phyloP scores from a whole-genome alignment of 2,888 invertebrate genomes.

The Tryphoninae sp. region DNA sequence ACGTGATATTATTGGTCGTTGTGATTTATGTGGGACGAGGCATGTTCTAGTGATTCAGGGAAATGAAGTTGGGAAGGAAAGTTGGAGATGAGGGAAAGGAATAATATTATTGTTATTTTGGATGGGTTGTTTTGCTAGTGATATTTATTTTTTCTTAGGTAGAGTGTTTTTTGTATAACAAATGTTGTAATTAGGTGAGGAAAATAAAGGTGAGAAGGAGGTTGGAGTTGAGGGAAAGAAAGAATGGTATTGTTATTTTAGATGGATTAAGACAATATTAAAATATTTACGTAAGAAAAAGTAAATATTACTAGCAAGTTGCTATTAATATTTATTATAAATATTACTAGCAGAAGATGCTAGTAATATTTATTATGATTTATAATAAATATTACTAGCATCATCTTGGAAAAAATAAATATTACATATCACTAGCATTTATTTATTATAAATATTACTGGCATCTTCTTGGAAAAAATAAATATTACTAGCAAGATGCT shows the following conservation, averaged over 20 bases:
- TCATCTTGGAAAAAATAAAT: too few species aligned
- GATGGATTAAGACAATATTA: neutral
- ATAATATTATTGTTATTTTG: slow-evolving; percentile 46
- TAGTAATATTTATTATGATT: too few species aligned
- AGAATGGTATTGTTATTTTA: neutral
- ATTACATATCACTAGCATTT: too few species aligned
- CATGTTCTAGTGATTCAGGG: slow-evolving; percentile 1
- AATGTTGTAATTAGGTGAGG: too few species aligned
- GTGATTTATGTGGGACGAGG: slow-evolving; percentile 36
- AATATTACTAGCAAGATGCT: too few species aligned
- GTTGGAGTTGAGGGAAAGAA: too few species aligned
- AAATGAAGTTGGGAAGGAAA: neutral
- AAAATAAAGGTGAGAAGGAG: too few species aligned
- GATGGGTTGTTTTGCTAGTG: slow-evolving; percentile 34
- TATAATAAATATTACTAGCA: too few species aligned
- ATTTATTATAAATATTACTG: neutral
- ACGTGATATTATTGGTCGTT: slow-evolving; percentile 50
- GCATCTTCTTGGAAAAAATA: too few species aligned
- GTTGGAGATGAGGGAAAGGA: neutral
- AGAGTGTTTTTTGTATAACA: slow-evolving; percentile 38
- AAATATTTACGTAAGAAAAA: slow-evolving; percentile 9
- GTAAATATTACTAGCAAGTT: neutral
- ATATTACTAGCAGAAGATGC: too few species aligned
- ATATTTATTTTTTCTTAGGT: slow-evolving; percentile 29
- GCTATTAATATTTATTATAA: too few species aligned